These are phyloP conservation scores for Lates calcarifer DNA, from an alignment of 2,113 vertebrate species.

Conservation along the genomic window DNA sequence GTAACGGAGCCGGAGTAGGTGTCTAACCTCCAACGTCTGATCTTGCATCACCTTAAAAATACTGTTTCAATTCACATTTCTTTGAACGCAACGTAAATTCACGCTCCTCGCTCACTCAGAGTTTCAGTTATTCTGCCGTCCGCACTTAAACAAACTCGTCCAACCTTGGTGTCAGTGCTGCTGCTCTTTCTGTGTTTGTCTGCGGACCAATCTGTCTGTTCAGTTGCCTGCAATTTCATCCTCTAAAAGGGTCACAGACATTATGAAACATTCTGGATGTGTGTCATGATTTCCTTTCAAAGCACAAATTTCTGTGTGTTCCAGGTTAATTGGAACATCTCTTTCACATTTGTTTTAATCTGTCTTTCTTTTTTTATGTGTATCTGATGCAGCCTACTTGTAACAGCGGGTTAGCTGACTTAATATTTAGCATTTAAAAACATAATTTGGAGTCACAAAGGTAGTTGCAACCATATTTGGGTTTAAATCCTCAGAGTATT, in stretches of 20 bases:
- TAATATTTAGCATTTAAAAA: conserved; percentile 16
- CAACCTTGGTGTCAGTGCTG: not conserved
- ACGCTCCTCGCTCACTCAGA: not conserved
- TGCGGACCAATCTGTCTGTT: conserved; percentile 17
- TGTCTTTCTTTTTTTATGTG: not conserved
- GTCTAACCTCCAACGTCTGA: conserved; percentile 33
- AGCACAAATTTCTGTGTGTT: conserved; percentile 27
- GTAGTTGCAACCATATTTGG: conserved; percentile 23
- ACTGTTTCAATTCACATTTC: not conserved
- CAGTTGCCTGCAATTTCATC: conserved; percentile 41
- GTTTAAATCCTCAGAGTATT: conserved; percentile 15
- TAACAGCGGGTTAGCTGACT: not conserved
- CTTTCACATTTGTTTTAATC: conserved; percentile 17
- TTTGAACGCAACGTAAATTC: not conserved
- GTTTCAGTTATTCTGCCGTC: not conserved
- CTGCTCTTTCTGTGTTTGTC: not conserved
- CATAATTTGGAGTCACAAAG: not conserved
- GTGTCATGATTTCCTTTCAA: conserved; percentile 32
- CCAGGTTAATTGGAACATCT: conserved; percentile 29
- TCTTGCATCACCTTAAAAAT: conserved; percentile 5
- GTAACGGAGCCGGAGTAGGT: conserved; percentile 32
- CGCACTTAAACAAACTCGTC: not conserved
- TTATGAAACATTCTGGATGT: conserved; percentile 45
- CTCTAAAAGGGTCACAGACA: conserved; percentile 56
- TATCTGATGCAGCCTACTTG: conserved; percentile 1